Base-by-base conservation (phyloP, 2,888 invertebrate species). In the Eustalomyia histrio region DNA sequence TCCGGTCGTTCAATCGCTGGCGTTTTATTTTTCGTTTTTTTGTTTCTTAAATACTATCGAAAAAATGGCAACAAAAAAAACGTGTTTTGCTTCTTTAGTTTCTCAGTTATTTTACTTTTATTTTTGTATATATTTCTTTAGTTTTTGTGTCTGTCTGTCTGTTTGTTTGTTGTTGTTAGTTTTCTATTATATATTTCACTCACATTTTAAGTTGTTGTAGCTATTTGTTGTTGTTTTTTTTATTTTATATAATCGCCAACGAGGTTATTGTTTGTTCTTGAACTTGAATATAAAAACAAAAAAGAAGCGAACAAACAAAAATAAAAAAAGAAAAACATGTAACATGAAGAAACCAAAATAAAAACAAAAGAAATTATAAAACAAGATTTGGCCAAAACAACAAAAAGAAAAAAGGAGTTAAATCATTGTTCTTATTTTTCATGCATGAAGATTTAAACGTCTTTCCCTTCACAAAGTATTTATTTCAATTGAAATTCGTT, bases 261-360 rank as follows among this genome's bases (percentile, higher is more conserved):
- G 85, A 84, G 87, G 84, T 85, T 87, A 86, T 86, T 85, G 84
- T 83, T 83, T 87, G 87, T 85, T 87, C 87, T 87, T 87, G 87
- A 87, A 87, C 87, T 87, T 87, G 86, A 85, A 85, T 52, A 29
- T 76, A 43, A 76, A 71, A 78, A 39, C 29, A 65, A 68, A 65
- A 67, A 64, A 69, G 58, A 58, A 58, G 17, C 55, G 61, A 53
- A 80, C 80, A 79, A 79, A 82, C 63, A 43, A 33, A 65, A 52
- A 67, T 33, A 10, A 12, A 58, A n/a, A n/a, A n/a, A n/a, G n/a
- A n/a, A n/a, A 33, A 75, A 61, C 43, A 74, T 8, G 9, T 50
- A 79, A 69, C 78, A 47, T 29, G 75, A 63, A 50, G n/a, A 69
- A 69, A 68, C 61, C 57, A 69, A 60, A 74, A 75, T 53, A 83